phyloP scores from a whole-genome alignment of 2,797 vertebrate genomes.

The Pangasius djambal region DNA sequence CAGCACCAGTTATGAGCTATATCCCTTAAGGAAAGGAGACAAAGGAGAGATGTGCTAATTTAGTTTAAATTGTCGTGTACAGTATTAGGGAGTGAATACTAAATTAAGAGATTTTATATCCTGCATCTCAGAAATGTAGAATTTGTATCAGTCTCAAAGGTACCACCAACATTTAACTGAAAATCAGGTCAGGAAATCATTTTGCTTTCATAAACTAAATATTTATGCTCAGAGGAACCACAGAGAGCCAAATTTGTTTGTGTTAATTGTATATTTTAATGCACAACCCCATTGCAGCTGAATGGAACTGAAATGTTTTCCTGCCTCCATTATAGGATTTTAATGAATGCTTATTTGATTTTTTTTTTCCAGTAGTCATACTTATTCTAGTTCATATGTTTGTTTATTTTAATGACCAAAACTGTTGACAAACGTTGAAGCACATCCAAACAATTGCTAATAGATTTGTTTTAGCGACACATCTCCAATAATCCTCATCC shows the following conservation, averaged over 20 bases:
- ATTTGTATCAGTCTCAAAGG: not conserved
- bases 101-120: not conserved
- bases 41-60: slow-evolving; percentile 35
- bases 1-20: slow-evolving; percentile 22
- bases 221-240: not conserved
- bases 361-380: not conserved
- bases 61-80: slow-evolving; percentile 48
- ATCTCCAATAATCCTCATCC: slow-evolving; percentile 29
- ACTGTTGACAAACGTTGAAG: not conserved
- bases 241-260: not conserved
- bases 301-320: slow-evolving; percentile 7
- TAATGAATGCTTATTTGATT: slow-evolving; percentile 23
- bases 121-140: not conserved
- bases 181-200: not conserved
- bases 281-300: not conserved
- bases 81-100: slow-evolving; percentile 43
- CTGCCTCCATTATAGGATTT: slow-evolving; percentile 33
- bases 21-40: slow-evolving; percentile 36
- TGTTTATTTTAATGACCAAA: not conserved
- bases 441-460: not conserved
- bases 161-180: not conserved
- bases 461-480: not conserved
- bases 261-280: slow-evolving; percentile 1
- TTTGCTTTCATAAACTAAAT: slow-evolving; percentile 13
- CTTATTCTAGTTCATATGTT: not conserved